Evolutionary conservation across 1,140 invertebrate genomes (phyloP), one percentile per base, ranked within the genome.

Genomic region (Drosophila sulfurigaster): DNA sequence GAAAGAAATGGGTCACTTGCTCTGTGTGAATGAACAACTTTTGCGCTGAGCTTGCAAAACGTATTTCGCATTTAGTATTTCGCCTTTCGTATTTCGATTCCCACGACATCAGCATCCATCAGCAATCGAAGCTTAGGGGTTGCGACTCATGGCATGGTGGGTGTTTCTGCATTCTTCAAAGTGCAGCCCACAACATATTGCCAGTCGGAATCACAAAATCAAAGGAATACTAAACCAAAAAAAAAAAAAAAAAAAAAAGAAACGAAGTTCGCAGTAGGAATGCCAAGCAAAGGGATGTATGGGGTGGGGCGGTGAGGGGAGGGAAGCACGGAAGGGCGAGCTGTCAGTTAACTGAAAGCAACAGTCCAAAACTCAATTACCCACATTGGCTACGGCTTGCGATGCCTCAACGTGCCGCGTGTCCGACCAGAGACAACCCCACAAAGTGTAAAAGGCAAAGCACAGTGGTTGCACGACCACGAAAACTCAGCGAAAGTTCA

Each of bases 311-410:
- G 35, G 35, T 8, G 20, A n/a, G 20, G 15, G 8, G 28, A 46
- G 25, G 35, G 20, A 43, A 16, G 35, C 10, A 20, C 52, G 56
- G 46, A 15, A 56, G 41, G 60, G 41, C 66, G 41, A 62, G 38
- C 52, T 57, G 78, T 89, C 85, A 82, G 74, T 74, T 70, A 76
- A 68, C 72, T 52, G 57, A 76, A 78, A 81, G 85, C 81, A 79
- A 88, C 81, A 88, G 83, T 70, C 80, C 81, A 75, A 81, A 85
- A 91, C 86, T 86, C 72, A 86, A 90, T 90, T 81, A 90, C 71
- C 73, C 70, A 77, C 78, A 78, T 75, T 78, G 52, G 48, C 65
- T 38, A 59, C 63, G 49, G 48, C 48, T 25, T 38, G 45, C 13
- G 8, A 15, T n/a, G n/a, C 30, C 5, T 8, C 1, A 15, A 5